Conservation (phyloP, 2,888 invertebrate species). For the Troglohyphantes excavatus region DNA sequence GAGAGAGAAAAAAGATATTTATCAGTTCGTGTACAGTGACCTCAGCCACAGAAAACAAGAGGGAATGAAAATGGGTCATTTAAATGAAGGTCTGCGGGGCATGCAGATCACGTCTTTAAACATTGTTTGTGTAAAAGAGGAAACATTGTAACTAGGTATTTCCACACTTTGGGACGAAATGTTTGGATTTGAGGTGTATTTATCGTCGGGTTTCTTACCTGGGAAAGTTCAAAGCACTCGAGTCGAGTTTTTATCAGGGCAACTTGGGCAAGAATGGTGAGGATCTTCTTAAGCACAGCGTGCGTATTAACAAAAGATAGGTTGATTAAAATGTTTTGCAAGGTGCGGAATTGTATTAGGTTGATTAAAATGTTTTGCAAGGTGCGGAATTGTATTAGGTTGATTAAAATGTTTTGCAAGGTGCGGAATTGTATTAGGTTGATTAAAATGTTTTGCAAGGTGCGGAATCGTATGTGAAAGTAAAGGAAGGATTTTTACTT, state of each 20-base stretch:
- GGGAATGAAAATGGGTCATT: slow-evolving; percentile 27
- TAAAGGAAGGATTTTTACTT: too few species aligned
- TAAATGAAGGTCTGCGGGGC: slow-evolving; percentile 36
- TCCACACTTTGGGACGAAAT: slow-evolving; percentile 30
- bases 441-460: too few species aligned
- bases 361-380: too few species aligned
- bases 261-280: too few species aligned
- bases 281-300: too few species aligned
- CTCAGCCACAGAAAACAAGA: neutral
- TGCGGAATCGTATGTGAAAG: too few species aligned
- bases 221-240: slow-evolving; percentile 23
- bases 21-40: slow-evolving; percentile 40
- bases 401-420: too few species aligned
- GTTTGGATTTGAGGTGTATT: neutral
- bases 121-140: neutral
- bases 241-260: neutral
- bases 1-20: neutral
- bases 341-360: too few species aligned
- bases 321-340: too few species aligned
- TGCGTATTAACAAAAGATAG: too few species aligned
- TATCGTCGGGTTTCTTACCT: neutral
- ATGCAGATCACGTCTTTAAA: slow-evolving; percentile 52
- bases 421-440: too few species aligned
- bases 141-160: neutral
- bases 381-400: too few species aligned